phyloP scores from a whole-genome alignment of 2,113 vertebrate genomes.

The Megaceryle maxima region DNA sequence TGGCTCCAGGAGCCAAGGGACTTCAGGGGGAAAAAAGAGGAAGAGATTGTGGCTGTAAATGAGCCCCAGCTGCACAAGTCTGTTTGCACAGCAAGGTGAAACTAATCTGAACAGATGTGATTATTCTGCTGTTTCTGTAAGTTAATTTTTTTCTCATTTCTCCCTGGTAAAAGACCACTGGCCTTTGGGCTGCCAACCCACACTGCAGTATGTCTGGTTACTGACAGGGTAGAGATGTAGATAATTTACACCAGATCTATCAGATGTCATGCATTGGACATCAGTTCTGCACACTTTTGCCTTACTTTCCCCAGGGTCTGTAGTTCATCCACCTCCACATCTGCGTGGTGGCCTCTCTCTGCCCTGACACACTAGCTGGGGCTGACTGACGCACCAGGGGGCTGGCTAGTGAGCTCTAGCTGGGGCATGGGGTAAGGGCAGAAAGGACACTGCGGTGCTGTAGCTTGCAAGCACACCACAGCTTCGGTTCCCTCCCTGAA shows the following conservation, averaged over 20 bases:
- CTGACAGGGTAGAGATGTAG: neutral
- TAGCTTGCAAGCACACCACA: accelerated
- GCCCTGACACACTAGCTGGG: neutral
- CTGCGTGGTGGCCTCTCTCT: neutral
- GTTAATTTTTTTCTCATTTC: neutral
- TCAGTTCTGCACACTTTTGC: neutral
- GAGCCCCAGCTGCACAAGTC: neutral
- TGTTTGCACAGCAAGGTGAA: constrained; percentile 1
- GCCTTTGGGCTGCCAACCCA: neutral
- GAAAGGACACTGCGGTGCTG: neutral
- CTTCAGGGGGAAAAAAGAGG: neutral
- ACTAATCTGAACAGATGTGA: neutral
- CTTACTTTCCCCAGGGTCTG: neutral
- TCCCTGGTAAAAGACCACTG: neutral
- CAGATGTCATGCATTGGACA: neutral
- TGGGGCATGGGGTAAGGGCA: neutral
- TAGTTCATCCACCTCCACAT: neutral
- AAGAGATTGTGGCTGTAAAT: neutral
- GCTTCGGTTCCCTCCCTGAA: neutral
- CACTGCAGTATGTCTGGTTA: neutral
- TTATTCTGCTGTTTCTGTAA: neutral
- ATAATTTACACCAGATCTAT: neutral
- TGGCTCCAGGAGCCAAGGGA: neutral
- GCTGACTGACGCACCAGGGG: neutral
- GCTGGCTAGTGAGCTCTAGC: neutral